These are phyloP conservation scores for Anhinga rufa DNA, from an alignment of 2,113 vertebrate species.

Conservation along the genomic window DNA sequence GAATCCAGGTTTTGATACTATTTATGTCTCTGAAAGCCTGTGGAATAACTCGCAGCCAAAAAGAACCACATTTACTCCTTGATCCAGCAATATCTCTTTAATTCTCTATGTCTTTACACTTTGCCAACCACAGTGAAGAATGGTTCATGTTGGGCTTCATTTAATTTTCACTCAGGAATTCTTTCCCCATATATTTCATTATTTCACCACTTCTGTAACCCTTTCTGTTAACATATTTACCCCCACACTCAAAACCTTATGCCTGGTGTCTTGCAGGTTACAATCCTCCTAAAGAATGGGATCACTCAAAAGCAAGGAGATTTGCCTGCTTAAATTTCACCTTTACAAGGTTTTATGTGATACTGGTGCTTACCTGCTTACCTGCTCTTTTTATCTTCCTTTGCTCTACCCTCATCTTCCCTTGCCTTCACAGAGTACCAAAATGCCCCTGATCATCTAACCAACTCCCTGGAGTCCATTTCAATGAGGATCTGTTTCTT, in stretches of 20 bases:
- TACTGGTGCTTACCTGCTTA: not conserved
- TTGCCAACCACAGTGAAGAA: not conserved
- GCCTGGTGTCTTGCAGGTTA: not conserved
- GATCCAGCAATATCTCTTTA: not conserved
- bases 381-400: not conserved
- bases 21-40: not conserved
- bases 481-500: not conserved
- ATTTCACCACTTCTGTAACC: not conserved
- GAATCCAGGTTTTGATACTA: not conserved
- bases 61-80: not conserved
- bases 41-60: not conserved
- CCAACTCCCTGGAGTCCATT: not conserved
- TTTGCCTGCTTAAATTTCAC: not conserved
- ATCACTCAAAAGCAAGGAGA: not conserved
- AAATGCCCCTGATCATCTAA: not conserved
- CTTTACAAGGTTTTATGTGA: not conserved
- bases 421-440: not conserved
- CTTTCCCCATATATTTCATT: not conserved
- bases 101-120: not conserved
- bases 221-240: not conserved
- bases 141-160: not conserved
- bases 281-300: not conserved
- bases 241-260: not conserved
- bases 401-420: not conserved
- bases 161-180: not conserved